Base-by-base conservation (phyloP, 2,797 vertebrate species). In the Glossophaga mutica region DNA sequence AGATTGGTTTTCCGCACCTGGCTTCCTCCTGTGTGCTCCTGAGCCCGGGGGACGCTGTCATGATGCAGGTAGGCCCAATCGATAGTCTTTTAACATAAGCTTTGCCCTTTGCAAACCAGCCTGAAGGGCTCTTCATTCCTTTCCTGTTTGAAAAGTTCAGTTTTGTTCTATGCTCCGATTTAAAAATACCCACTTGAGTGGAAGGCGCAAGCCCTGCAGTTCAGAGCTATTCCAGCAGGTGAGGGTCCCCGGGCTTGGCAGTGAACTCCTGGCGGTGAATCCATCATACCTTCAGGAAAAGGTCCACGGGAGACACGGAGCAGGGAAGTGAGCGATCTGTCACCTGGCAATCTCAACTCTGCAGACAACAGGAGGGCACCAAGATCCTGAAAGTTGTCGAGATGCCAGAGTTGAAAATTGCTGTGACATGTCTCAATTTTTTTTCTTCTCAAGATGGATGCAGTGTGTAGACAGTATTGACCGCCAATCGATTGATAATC, bases 71-170 rank as follows among this genome's bases (percentile, higher is more conserved):
- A 94, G 95, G 29, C 16, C 42, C 5, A 0, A 97, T 97, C 96
- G 86, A 26, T 97, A 96, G 91, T 88, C 87, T 94, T 96, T 95
- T 97, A 26, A 96, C 96, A 95, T 90, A 96, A 96, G 90, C 70
- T 92, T 90, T 97, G 91, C 93, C 97, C 93, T 98, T 97, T 97
- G 95, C 94, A 97, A 97, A 92, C 57, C 90, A 95, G 55, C 68
- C 71, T 91, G 88, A 93, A 94, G 94, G 87, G 87, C 70, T 94
- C 94, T 83, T 67, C 85, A 94, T 94, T 95, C 79, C 91, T 96
- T 87, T 85, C 21, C 87, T 85, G n/a, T 89, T 94, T 93, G 93
- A 96, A 95, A 97, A 95, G 86, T 96, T 96, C 91, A 83, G 46
- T 93, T 97, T 93, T 96, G 71, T 93, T 93, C 73, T 34, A 24